phyloP scores from a whole-genome alignment of 2,113 vertebrate species.

The Galeopterus variegatus region DNA sequence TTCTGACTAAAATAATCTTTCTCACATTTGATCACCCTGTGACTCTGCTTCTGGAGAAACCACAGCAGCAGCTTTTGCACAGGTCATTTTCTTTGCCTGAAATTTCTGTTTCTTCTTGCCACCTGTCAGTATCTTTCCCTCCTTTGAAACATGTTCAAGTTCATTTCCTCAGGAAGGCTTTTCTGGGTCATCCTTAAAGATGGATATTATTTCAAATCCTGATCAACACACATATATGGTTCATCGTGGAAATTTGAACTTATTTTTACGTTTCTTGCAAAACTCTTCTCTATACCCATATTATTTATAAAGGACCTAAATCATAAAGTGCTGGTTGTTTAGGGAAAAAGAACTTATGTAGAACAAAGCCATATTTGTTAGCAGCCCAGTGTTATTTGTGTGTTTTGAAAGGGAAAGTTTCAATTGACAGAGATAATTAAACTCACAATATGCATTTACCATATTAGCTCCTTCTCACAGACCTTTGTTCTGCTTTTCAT shows the following conservation, averaged over 20 bases:
- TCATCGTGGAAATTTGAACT: neutral
- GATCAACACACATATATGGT: neutral
- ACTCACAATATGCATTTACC: neutral
- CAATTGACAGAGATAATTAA: neutral
- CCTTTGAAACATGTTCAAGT: constrained; percentile 3
- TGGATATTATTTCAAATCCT: constrained; percentile 55
- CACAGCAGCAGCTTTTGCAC: neutral
- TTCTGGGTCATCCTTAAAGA: neutral
- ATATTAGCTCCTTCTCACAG: neutral
- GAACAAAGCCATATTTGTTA: constrained; percentile 22
- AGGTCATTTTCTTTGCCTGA: neutral
- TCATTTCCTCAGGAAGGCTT: constrained; percentile 58
- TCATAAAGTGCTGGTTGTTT: constrained; percentile 19
- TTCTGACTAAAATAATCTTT: neutral
- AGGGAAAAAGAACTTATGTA: neutral
- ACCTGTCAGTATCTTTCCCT: neutral
- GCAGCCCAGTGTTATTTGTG: neutral
- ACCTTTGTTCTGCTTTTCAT: neutral
- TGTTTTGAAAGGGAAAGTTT: constrained; percentile 29
- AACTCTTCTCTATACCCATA: neutral
- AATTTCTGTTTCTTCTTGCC: neutral
- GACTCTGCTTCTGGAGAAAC: neutral
- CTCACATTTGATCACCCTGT: neutral
- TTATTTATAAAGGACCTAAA: neutral
- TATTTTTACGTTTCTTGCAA: constrained; percentile 32